Evolutionary conservation across 2,888 invertebrate species (phyloP).

Genomic region (Pammene aurita): DNA sequence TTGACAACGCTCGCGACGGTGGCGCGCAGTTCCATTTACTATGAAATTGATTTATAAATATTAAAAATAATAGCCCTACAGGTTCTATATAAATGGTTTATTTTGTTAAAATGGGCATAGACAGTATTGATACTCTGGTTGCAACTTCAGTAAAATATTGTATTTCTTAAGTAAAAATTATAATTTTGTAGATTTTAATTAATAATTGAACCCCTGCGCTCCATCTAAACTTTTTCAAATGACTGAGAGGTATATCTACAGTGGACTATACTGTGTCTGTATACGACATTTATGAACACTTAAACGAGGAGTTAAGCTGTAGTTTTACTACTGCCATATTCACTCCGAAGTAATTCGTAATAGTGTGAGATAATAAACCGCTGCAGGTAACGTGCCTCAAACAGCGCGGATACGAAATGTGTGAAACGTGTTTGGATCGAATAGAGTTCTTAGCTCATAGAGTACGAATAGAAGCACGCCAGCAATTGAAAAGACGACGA

Average conservation of each 20-base stretch:
- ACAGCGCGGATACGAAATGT: conserved; percentile 18
- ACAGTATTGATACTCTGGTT: not conserved
- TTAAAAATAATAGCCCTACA: conserved; percentile 19
- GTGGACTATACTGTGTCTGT: not conserved
- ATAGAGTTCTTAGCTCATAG: conserved; percentile 17
- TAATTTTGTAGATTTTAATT: too few species aligned
- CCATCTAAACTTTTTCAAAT: too few species aligned
- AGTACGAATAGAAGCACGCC: conserved; percentile 25
- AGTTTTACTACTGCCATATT: not conserved
- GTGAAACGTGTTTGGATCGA: conserved; percentile 32
- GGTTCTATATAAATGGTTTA: conserved; percentile 4
- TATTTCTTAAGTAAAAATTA: not conserved
- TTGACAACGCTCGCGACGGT: conserved; percentile 51
- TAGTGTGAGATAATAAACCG: not conserved
- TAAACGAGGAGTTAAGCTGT: not conserved
- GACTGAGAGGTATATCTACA: too few species aligned
- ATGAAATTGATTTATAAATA: conserved; percentile 37
- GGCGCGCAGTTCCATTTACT: conserved; percentile 35
- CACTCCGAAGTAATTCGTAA: not conserved
- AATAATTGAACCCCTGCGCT: too few species aligned
- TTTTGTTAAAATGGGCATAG: not conserved
- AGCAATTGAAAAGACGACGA: conserved; percentile 43
- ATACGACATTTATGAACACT: not conserved
- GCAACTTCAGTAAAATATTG: not conserved
- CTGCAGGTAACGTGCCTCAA: conserved; percentile 5